Base-by-base conservation (phyloP, 1,140 invertebrate genomes). In the Protaetia brevitarsis region DNA sequence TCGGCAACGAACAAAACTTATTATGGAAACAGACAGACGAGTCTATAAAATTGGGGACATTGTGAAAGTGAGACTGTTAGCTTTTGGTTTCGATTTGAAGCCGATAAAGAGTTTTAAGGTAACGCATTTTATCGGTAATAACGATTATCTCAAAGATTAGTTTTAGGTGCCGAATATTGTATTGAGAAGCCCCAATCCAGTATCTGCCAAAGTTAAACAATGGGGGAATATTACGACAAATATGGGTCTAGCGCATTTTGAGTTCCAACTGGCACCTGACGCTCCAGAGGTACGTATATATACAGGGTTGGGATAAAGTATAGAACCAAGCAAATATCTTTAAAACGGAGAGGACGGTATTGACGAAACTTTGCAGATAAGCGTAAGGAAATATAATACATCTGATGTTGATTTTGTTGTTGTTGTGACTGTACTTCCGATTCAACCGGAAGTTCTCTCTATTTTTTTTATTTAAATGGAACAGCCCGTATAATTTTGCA, bases 31-130 rank as follows among this genome's bases (percentile, higher is more conserved):
- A 1, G 82, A 83, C 66, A 80, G 81, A 71, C 78, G 81, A 0
- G 79, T 86, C n/a, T 89, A 89, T 72, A 88, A 87, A 69, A 85
- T 86, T 2, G 82, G 84, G 3, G 84, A 87, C 70, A 79, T 79
- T 66, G 82, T 86, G 6, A 81, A 81, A 64, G 81, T 86, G 28
- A 77, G 85, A 58, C 74, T 85, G 28, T 75, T 87, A 1, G 79
- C 78, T 27, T 58, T 87, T 3, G 80, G 79, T 41, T 77, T 82
- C 30, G 78, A 84, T 66, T 70, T 86, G n/a, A 66, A 61, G 31
- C 78, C 80, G 66, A 82, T 84, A 7, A 78, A 79, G 72, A 73
- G 73, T 56, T 78, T 77, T 68, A 65, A 75, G 71, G 82, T 83
- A 74, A 71, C n/a, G 19, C 2, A 23, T 51, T 23, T 3, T 21